Conservation (phyloP, 2,113 vertebrate species). For the Scophthalmus maximus region DNA sequence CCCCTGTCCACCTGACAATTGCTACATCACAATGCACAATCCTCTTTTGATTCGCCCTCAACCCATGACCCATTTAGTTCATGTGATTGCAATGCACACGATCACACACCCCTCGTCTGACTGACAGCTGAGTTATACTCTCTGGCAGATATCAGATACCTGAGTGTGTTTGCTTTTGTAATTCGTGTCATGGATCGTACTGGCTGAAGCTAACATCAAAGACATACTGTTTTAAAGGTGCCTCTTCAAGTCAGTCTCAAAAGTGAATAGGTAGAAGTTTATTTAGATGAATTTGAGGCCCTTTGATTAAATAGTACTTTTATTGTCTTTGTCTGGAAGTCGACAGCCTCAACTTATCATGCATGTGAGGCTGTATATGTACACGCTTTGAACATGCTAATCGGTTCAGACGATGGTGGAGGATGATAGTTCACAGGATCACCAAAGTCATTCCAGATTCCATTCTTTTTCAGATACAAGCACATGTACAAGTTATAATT, state of each 20-base stretch:
- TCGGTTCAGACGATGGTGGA: too few species aligned
- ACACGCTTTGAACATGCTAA: too few species aligned
- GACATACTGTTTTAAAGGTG: neutral
- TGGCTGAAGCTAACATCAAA: neutral
- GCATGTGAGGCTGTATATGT: too few species aligned
- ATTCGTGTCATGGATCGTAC: slow-evolving; percentile 5
- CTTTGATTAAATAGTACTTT: too few species aligned
- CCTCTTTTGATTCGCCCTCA: slow-evolving; percentile 68
- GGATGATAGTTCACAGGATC: too few species aligned
- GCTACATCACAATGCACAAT: slow-evolving; percentile 52
- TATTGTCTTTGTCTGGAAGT: too few species aligned
- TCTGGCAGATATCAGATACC: slow-evolving; percentile 37
- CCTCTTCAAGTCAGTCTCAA: neutral
- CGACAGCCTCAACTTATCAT: neutral
- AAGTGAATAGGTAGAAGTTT: neutral
- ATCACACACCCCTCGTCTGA: slow-evolving; percentile 33
- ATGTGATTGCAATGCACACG: slow-evolving; percentile 52
- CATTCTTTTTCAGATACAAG: too few species aligned
- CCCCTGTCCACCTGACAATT: slow-evolving; percentile 62
- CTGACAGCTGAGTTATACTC: slow-evolving; percentile 60
- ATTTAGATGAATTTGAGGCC: neutral
- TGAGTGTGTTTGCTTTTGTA: slow-evolving; percentile 29
- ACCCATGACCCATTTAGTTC: slow-evolving; percentile 68
- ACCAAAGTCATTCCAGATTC: too few species aligned
- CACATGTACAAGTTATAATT: too few species aligned